Evolutionary conservation across 2,888 invertebrate species (phyloP), one percentile per base, ranked within the genome.

Genomic region (Metalampra italica): DNA sequence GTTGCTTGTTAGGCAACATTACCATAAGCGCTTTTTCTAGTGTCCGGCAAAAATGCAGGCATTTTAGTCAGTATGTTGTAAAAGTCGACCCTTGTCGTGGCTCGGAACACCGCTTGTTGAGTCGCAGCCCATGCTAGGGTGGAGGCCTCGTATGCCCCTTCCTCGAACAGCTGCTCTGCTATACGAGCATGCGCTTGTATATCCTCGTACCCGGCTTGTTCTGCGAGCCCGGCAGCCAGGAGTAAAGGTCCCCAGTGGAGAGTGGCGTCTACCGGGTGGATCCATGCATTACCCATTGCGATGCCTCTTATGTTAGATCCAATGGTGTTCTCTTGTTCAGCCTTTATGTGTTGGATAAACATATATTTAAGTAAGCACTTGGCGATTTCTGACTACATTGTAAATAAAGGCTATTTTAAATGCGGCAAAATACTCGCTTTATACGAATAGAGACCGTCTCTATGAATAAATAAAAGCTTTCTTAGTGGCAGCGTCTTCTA

Each of bases 251-350:
- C 96, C 97, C 97, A 97, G 0, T 94, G 93, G 32, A 94, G 79
- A 0, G 96, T 95, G 0, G 94, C 94, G 70, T 97, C 96, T 45
- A 96, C 91, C 0, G 97, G 96, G 1, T 95, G 94, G 54, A 97
- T 95, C 97, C 97, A 97, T 0, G 97, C 93, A 77, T 97, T 97
- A 1, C 97, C 97, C 75, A 97, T 90, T 0, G 93, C 94, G 15
- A 97, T 92, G 0, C 97, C 97, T 63, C 90, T 90, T 45, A 98
- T 90, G 60, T 95, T 94, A 37, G 93, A 93, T 42, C 85, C 80
- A 29, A 96, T 91, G 34, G 90, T 87, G 0, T 92, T 92, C 0
- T 78, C 77, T 55, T 90, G 68, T 61, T 95, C 92, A n/a, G 93
- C 93, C 92, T 94, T 66, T 13, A n/a, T 4, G 7, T 3, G 37